phyloP scores from a whole-genome alignment of 2,113 vertebrate genomes.

The Prionailurus bengalensis region DNA sequence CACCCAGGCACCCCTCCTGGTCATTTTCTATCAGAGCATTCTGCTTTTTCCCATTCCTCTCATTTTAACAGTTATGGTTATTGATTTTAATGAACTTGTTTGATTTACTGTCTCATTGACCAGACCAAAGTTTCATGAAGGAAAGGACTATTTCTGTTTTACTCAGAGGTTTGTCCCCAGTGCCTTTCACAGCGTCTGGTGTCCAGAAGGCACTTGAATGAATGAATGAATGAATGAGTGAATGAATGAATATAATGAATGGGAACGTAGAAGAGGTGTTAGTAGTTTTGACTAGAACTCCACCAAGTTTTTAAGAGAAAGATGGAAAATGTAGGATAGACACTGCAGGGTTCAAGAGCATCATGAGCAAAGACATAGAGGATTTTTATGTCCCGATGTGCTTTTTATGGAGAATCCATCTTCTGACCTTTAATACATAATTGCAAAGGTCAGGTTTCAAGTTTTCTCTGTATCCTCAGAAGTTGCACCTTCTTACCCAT shows the following conservation, averaged over 20 bases:
- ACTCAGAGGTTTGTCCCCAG: neutral
- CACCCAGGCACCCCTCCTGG: neutral
- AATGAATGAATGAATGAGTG: neutral
- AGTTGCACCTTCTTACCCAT: neutral
- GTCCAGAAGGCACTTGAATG: neutral
- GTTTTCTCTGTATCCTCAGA: neutral
- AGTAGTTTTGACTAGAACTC: neutral
- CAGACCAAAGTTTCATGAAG: neutral
- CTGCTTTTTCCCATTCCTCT: neutral
- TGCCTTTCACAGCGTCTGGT: neutral
- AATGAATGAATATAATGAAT: neutral
- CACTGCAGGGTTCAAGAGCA: neutral
- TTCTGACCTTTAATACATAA: neutral
- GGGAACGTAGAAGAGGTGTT: neutral
- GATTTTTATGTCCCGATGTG: neutral
- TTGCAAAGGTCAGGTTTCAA: neutral
- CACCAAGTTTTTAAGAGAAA: conserved; percentile 24
- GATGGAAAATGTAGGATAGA: neutral
- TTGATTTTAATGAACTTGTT: conserved; percentile 47
- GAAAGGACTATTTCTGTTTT: neutral
- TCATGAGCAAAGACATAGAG: neutral
- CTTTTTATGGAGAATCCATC: neutral
- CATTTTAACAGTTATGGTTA: neutral
- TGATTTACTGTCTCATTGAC: neutral
- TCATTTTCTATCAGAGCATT: neutral